Percentiles rank a stretch among this genome's conserved stretches.
phyloP scores from a whole-genome alignment of 2,797 vertebrate species.

The Serranus cabrilla region DNA sequence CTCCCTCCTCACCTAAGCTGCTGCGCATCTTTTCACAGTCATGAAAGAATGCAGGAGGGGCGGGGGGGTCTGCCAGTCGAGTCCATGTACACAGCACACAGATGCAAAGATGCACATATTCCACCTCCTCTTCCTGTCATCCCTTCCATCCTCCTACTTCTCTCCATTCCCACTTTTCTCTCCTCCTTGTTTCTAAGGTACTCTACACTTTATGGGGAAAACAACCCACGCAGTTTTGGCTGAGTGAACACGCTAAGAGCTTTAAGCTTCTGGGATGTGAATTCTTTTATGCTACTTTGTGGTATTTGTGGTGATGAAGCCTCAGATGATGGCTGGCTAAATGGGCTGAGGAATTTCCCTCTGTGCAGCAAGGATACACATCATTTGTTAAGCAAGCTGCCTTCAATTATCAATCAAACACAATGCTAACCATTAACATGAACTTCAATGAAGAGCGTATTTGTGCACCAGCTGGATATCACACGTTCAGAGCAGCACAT shows the following conservation, averaged over 20 bases:
- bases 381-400: constrained; percentile 56
- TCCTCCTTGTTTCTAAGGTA: constrained; percentile 35
- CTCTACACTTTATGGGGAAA: constrained; percentile 30
- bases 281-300: constrained; percentile 54
- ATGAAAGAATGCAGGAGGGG: constrained; percentile 45
- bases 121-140: constrained; percentile 21
- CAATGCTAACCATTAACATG: constrained; percentile 38
- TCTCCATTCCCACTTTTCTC: neutral
- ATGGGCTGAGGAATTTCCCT: constrained; percentile 49
- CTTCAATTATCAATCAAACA: constrained; percentile 52
- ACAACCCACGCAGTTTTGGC: constrained; percentile 46
- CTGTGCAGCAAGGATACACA: constrained; percentile 46
- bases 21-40: constrained; percentile 56
- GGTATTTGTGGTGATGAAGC: constrained; percentile 49
- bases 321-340: constrained; percentile 41
- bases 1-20: constrained; percentile 50
- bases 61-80: constrained; percentile 22
- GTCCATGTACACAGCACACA: constrained; percentile 37
- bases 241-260: constrained; percentile 45
- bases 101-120: constrained; percentile 40
- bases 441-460: constrained; percentile 41
- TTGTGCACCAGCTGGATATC: constrained; percentile 49
- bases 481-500: constrained; percentile 15
- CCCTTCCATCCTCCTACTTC: constrained; percentile 9
- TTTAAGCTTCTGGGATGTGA: constrained; percentile 54